Evolutionary conservation across 2,888 invertebrate genomes (phyloP), one percentile per base, ranked within the genome.

Genomic region (Trypoxylon attenuatum): DNA sequence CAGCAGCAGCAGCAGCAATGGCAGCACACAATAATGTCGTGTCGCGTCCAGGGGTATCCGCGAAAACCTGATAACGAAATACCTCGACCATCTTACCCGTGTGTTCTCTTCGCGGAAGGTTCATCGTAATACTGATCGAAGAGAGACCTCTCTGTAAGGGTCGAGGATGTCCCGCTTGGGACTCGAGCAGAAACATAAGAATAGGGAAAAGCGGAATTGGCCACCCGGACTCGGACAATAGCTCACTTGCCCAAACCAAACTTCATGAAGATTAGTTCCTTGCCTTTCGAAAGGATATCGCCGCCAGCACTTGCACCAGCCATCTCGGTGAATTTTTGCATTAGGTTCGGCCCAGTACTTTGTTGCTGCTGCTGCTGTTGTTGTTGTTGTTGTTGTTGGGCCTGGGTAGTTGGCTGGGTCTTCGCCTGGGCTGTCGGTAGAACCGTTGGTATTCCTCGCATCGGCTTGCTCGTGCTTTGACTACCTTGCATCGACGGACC

Each of bases 261-360:
- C 89, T 95, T 95, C 93, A 96, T 96, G 88, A 96, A 96, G 87
- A 96, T 95, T 77, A 96, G 92, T 90, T 96, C 96, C 89, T 96
- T 96, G 83, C 96, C 96, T 88, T 96, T 96, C 84, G 96, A 95
- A 80, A 96, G 90, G 78, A 96, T 95, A 86, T 96, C 96, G 81
- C 95, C 95, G 71, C 96, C 96, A 78, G 95, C 94, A 67, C 94
- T 94, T 39, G 88, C 88, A 19, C 86, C 87, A 58, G 95, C 94
- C 89, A 96, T 95, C 87, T 96, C 96, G 80, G 94, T 92, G 86
- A 96, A 92, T 88, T 96, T 96, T 87, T 95, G 94, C 93, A 96
- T 95, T 76, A 96, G 91, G 88, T 95, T 95, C 62, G 94, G 93
- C 85, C 84, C 89, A 22, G 90, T 82, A 29, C 82, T 87, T n/a